Evolutionary conservation across 1,140 invertebrate genomes (phyloP), one percentile per base, ranked within the genome.

Genomic region (Homarus americanus): DNA sequence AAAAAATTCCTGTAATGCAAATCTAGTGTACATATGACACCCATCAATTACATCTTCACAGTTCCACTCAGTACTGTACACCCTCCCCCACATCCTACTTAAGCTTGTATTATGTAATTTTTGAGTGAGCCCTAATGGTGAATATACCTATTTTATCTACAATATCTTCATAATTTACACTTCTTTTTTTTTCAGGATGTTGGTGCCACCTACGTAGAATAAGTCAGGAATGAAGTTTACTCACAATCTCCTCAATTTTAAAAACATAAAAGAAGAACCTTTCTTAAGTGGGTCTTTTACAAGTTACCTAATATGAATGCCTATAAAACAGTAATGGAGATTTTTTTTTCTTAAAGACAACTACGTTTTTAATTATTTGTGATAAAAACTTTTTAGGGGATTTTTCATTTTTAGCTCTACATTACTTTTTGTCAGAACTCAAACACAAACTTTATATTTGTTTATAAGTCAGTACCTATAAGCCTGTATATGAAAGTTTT

Each of bases 171-270:
- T n/a, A n/a, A n/a, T n/a, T n/a, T n/a, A n/a, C n/a, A n/a, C n/a
- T n/a, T 78, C 20, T 38, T 79, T 76, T 34, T 82, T 7, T 88
- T 88, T 0, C 76, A 88, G 86, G 86, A 88, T 72, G 86, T 88
- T 69, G 76, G 86, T 80, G 86, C 86, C 86, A 88, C 86, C 17
- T 88, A 88, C 72, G 86, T 88, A 66, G 86, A 88, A 44, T 88
- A 88, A 80, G 28, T 36, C 36, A 87, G 44, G 79, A 58, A 38
- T 20, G 28, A 36, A 63, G 79, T 7, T 7, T 32, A 69, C 63
- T 32, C 63, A 32, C 28, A 69, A 12, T 69, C n/a, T 69, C 28
- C 5, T 32, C 63, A 69, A 69, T 4, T 4, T 58, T 58, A 58
- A 32, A 32, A 24, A 32, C 63, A 32, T 9, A 9, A 32, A 69